Percentiles rank a stretch among this genome's conserved stretches.
phyloP scores from a whole-genome alignment of 2,888 invertebrate genomes.

The Netelia inedita region DNA sequence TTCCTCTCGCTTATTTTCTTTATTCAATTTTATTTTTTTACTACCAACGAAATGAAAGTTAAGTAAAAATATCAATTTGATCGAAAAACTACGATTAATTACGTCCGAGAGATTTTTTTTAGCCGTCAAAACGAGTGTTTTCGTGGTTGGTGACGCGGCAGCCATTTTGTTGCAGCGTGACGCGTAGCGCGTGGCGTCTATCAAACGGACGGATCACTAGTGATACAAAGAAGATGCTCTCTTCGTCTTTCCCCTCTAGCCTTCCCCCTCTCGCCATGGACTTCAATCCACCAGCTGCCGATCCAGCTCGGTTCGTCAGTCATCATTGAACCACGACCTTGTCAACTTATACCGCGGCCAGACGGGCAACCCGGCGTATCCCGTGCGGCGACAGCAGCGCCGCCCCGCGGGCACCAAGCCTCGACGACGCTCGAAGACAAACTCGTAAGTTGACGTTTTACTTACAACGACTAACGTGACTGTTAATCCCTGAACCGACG shows the following conservation, averaged over 20 bases:
- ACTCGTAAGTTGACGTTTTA: no score
- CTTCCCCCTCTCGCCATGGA: no score
- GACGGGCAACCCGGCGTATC: neutral
- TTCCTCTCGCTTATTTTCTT: conserved; percentile 20
- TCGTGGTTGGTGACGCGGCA: no score
- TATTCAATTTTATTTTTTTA: neutral
- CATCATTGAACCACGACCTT: conserved; percentile 70
- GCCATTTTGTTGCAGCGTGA: no score
- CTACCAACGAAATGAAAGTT: neutral
- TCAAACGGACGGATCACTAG: conserved; percentile 38
- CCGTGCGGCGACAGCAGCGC: neutral
- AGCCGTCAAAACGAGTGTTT: no score
- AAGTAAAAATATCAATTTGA: no score
- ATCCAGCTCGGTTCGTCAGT: conserved; percentile 68
- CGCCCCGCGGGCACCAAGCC: conserved; percentile 31
- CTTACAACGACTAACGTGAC: no score
- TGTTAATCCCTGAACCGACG: no score
- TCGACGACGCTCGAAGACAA: conserved; percentile 24
- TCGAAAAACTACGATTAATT: no score
- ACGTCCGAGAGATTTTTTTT: no score
- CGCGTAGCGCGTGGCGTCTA: neutral
- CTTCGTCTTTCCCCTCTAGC: conserved; percentile 15
- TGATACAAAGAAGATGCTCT: conserved; percentile 29
- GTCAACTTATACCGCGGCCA: conserved; percentile 61
- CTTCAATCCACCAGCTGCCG: conserved; percentile 51